Evolutionary conservation across 2,113 vertebrate species (phyloP), one percentile per base, ranked within the genome.

Genomic region (Prochilodus magdalenae): DNA sequence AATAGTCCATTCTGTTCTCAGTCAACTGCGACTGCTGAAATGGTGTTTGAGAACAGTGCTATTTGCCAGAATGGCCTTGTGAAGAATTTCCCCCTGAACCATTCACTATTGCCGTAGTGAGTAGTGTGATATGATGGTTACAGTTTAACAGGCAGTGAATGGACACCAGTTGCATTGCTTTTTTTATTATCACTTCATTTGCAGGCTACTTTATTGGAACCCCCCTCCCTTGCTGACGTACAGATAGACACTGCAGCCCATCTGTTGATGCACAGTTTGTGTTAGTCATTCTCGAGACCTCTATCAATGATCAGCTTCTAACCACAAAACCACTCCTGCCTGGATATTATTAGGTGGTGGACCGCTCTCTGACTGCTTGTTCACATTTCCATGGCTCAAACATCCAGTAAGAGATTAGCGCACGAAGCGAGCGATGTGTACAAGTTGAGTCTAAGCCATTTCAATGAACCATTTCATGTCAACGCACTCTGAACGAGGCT

Each of bases 11-110:
- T 6, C 59, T 57, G 36, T 80, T 71, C 77, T 71, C 77, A 60
- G 33, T 60, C 77, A 79, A 44, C 18, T 72, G 69, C 59, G 59
- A 80, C 67, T 70, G 66, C 66, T 70, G 33, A 40, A 70, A 70
- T 70, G 3, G 29, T 11, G 30, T 67, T 66, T 10, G 65, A 67
- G 65, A 13, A 33, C 13, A 4, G 67, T 14, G 40, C 15, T 80
- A 72, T 80, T 80, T 80, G 24, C 26, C 36, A 22, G 59, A 80
- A 80, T 33, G 36, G 66, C 53, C 33, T 55, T 60, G 24, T 29
- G 53, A 70, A 59, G 22, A 22, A 62, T n/a, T 14, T 44, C n/a
- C 36, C 30, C 33, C 40, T 26, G 26, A n/a, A 29, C 44, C 20
- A 13, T 70, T 40, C 12, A 8, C 18, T 51, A 47, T 59, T 20